Base-by-base conservation (phyloP, 2,113 vertebrate genomes). In the Lophotis ruficrista region DNA sequence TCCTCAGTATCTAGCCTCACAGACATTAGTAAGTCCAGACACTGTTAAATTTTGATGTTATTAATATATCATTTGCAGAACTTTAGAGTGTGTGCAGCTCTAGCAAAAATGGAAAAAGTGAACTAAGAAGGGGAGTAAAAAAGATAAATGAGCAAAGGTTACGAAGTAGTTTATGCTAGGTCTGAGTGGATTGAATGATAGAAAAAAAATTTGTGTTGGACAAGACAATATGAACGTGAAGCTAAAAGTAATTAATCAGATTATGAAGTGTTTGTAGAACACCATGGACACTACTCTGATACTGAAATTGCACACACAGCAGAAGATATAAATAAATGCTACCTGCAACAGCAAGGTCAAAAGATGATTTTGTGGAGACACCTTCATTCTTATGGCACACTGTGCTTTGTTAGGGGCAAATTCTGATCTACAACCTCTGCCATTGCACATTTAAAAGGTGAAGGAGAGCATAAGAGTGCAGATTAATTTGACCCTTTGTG, bases 231-330 rank as follows among this genome's bases (percentile, higher is more conserved):
- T 77, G 70, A 95, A 97, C 37, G 3, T 73, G 54, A 50, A 38
- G 43, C 31, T 87, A 75, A 72, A 96, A 87, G 64, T 51, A 53
- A 93, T 92, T 95, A 2, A 93, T 94, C 86, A 96, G 86, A 91
- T 93, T 90, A 53, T 60, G 30, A 89, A 68, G 10, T 35, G 48
- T 91, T 91, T 93, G 51, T 86, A 66, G 60, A 94, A 66, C 17
- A 51, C 16, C 27, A 5, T 43, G 35, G 23, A 50, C 22, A 18
- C 25, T 33, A 51, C 6, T 15, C 33, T 62, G 60, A 86, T 90
- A 30, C 12, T 76, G 65, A 93, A 89, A 90, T 70, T 71, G 77
- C 41, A 89, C n/a, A 28, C 6, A 87, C 48, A 82, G 21, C 3
- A 75, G 47, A 75, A 73, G 43, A 84, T 41, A 78, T 19, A 71